Conservation (phyloP, 1,140 invertebrate genomes). For the Zaprionus taronus region DNA sequence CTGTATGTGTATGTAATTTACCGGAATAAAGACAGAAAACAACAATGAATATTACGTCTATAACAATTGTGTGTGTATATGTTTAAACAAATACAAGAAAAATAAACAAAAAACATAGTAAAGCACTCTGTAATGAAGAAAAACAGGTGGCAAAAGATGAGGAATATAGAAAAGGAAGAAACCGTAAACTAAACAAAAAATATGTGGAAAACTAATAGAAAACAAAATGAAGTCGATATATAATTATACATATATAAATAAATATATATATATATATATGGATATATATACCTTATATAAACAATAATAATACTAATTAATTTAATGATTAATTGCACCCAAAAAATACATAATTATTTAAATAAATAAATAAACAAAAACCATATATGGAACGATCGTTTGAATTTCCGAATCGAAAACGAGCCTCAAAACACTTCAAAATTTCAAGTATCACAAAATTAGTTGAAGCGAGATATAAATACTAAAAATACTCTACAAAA, state of each 20-base stretch:
- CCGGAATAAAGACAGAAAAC: constrained; percentile 28
- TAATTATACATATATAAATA: constrained; percentile 50
- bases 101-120: constrained; percentile 19
- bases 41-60: constrained; percentile 30
- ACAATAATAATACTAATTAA: constrained; percentile 84
- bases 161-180: neutral
- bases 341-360: constrained; percentile 84
- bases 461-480: constrained; percentile 9
- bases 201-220: constrained; percentile 26
- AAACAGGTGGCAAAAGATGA: constrained; percentile 23
- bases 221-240: constrained; percentile 38
- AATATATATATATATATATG: constrained; percentile 51
- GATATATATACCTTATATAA: constrained; percentile 81
- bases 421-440: constrained; percentile 12
- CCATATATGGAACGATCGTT: constrained; percentile 1
- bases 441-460: constrained; percentile 31
- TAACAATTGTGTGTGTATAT: constrained; percentile 59
- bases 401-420: constrained; percentile 1
- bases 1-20: constrained; percentile 37
- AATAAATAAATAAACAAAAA: constrained; percentile 83
- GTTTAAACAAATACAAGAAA: constrained; percentile 38
- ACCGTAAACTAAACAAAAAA: constrained; percentile 10
- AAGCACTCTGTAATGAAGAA: constrained; percentile 33
- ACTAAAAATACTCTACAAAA: too few species aligned
- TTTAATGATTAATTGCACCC: constrained; percentile 84